Evolutionary conservation across 1,140 invertebrate species (phyloP), one percentile per base, ranked within the genome.

Genomic region (Pomacea maculata): DNA sequence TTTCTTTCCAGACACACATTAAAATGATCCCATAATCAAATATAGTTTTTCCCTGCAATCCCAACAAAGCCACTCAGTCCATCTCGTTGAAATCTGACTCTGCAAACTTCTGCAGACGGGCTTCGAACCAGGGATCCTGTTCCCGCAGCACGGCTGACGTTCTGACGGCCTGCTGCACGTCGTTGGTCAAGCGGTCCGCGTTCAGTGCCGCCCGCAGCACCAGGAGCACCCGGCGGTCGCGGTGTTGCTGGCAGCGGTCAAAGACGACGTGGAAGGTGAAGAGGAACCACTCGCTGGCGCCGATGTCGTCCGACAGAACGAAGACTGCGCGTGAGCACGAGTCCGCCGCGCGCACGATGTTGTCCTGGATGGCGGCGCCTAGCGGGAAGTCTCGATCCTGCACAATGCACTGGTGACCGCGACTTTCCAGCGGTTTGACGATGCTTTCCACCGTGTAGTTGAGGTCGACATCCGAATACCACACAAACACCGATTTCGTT

Each of bases 331-430:
- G 82, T 4, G 70, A 29, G 54, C 84, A 82, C 9, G 57, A 68
- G 10, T 86, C 73, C 0, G 85, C 83, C 1, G 85, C 86, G 19
- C 83, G 82, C 8, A 87, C 75, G 54, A 87, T 84, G 72, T 87
- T 87, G 76, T 87, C 86, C 55, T 87, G 84, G 29, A 85, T 85
- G 15, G 85, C 82, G 21, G 84, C 83, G 8, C 85, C 86, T 9
- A 82, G 81, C 9, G 82, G 68, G 63, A 86, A 87, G 64, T 86
- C 85, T 21, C 85, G 80, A 63, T 87, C 85, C 10, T 84, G 83
- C 6, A 87, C 70, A 68, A 82, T 81, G 17, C 84, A 79, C 8
- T n/a, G 76, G 73, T 85, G 85, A 5, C 83, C 85, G 3, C 76
- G 79, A 15, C 73, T 63, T 71, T 87, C 83, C 54, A 85, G 52